Percentiles rank a stretch among this genome's conserved stretches.
Conservation (phyloP, 1,140 invertebrate genomes). For the Anastrepha ludens region DNA sequence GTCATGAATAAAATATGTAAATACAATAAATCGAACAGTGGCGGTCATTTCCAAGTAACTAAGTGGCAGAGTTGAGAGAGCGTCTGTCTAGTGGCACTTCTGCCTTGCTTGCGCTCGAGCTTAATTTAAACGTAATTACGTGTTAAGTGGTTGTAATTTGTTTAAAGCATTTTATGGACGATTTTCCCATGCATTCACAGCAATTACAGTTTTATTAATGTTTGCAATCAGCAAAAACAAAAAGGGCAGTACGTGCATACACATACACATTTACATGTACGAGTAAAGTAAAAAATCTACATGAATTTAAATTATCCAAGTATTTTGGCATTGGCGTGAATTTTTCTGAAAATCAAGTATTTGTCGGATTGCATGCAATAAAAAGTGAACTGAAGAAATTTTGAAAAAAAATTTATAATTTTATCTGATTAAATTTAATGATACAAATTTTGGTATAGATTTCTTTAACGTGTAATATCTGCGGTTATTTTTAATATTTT, state of each 20-base stretch:
- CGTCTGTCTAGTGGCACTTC: background rate
- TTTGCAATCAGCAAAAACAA: constrained; percentile 39
- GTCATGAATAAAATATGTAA: background rate
- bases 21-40: background rate
- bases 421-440: too few species aligned
- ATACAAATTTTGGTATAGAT: too few species aligned
- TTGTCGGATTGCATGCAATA: background rate
- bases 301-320: background rate
- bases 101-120: background rate
- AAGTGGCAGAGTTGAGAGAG: too few species aligned
- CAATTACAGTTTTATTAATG: constrained; percentile 53
- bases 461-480: too few species aligned
- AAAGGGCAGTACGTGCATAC: background rate
- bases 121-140: constrained; percentile 56
- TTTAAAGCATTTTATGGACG: constrained; percentile 49
- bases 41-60: too few species aligned
- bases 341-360: constrained; percentile 1
- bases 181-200: constrained; percentile 51
- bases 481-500: too few species aligned
- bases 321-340: too few species aligned
- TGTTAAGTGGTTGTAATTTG: constrained; percentile 56
- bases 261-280: background rate
- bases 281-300: too few species aligned
- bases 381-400: background rate
- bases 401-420: too few species aligned